Conservation (phyloP, 1,140 invertebrate genomes). For the Drosophila tristis region DNA sequence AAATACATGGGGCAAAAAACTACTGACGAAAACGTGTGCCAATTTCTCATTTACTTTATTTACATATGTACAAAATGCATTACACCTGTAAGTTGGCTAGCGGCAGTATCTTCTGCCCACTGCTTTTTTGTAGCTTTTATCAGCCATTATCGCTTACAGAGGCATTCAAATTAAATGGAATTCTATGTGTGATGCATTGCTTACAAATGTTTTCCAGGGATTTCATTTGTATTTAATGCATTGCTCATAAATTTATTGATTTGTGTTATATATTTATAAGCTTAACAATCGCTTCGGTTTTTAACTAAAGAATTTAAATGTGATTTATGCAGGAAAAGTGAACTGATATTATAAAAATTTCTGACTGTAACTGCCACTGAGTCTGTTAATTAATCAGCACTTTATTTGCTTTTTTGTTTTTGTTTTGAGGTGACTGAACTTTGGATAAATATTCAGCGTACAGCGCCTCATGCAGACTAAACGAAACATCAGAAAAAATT, state of each 20-base stretch:
- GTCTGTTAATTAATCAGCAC: not conserved
- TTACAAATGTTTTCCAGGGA: no score
- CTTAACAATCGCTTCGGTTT: constrained; percentile 5
- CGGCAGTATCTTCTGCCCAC: not conserved
- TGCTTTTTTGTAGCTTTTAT: no score
- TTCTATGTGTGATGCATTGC: no score
- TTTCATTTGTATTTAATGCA: no score
- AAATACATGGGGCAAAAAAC: constrained; percentile 10
- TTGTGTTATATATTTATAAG: not conserved
- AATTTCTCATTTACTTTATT: constrained; percentile 32
- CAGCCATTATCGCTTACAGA: no score
- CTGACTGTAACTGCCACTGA: not conserved
- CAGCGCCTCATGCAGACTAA: no score
- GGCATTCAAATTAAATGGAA: no score
- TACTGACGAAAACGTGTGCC: constrained; percentile 28
- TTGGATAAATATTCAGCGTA: no score
- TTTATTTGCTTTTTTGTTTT: not conserved
- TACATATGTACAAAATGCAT: constrained; percentile 3
- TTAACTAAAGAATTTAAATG: not conserved
- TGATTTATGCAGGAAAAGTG: no score
- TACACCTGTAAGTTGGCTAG: constrained; percentile 17
- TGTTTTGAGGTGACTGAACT: not conserved
- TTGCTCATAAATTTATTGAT: no score
- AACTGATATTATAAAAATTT: no score
- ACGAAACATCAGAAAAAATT: no score